Conservation (phyloP, 2,797 vertebrate species). For the Acanthurus tractus region DNA sequence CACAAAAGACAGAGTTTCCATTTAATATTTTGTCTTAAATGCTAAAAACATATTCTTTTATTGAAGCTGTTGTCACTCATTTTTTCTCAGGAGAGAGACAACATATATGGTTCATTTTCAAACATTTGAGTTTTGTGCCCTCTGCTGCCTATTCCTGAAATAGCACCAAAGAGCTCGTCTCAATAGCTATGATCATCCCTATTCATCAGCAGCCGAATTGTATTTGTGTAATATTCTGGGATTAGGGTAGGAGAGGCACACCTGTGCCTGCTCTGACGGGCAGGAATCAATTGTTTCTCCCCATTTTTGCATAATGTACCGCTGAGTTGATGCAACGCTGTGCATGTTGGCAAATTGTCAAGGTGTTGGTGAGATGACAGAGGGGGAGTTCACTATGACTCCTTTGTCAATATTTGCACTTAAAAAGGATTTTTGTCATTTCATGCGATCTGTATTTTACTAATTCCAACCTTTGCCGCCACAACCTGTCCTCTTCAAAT, state of each 20-base stretch:
- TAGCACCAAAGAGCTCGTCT: background rate
- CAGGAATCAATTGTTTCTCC: background rate
- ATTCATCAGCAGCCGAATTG: conserved; percentile 16
- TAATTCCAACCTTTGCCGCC: background rate
- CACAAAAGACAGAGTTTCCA: background rate
- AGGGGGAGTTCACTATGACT: background rate
- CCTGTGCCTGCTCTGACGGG: conserved; percentile 7
- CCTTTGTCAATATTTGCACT: conserved; percentile 34
- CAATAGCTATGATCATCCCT: background rate
- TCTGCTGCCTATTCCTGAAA: conserved; percentile 47
- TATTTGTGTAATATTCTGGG: background rate
- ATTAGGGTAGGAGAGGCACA: conserved; percentile 17
- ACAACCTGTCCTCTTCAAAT: background rate
- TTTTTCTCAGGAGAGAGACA: background rate
- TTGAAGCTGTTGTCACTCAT: background rate
- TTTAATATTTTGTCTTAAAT: background rate
- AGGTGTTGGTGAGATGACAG: conserved; percentile 15
- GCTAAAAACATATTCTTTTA: background rate
- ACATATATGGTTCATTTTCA: background rate
- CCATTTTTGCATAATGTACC: background rate
- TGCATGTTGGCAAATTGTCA: conserved; percentile 31
- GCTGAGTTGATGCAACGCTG: conserved; percentile 17
- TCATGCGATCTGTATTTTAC: conserved; percentile 7
- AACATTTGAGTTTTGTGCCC: conserved; percentile 49
- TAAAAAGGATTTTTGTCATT: conserved; percentile 19